Conservation (phyloP, 2,888 invertebrate genomes). For the Machimus atricapillus region DNA sequence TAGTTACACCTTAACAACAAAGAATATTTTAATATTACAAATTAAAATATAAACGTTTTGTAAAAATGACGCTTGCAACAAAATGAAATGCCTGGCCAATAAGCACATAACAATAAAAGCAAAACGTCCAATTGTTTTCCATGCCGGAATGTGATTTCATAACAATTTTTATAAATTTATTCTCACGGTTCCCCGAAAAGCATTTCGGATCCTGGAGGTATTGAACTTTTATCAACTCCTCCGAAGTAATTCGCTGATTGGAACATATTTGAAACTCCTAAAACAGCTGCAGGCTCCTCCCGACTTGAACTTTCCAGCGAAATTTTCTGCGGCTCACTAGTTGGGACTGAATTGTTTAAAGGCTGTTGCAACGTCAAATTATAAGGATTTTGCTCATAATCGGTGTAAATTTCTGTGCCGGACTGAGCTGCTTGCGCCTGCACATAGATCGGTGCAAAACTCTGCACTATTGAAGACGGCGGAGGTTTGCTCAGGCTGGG, state of each 20-base stretch:
- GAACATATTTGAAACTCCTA: slow-evolving; percentile 64
- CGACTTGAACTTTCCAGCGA: slow-evolving; percentile 39
- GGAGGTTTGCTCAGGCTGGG: slow-evolving; percentile 55
- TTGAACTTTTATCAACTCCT: slow-evolving; percentile 63
- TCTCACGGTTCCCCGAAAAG: slow-evolving; percentile 64
- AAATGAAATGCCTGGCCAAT: not conserved
- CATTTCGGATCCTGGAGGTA: slow-evolving; percentile 70
- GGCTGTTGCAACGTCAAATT: slow-evolving; percentile 60
- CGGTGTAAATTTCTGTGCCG: slow-evolving; percentile 57
- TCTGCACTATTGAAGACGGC: slow-evolving; percentile 57
- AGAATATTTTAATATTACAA: slow-evolving; percentile 13
- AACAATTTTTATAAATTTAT: not conserved
- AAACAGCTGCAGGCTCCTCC: slow-evolving; percentile 44
- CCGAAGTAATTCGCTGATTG: slow-evolving; percentile 73
- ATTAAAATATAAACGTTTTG: not conserved
- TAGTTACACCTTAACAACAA: slow-evolving; percentile 30
- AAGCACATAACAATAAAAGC: slow-evolving; percentile 2
- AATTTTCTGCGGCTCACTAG: slow-evolving; percentile 43
- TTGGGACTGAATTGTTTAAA: slow-evolving; percentile 22
- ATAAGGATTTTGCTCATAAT: slow-evolving; percentile 61
- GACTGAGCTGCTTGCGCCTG: slow-evolving; percentile 49
- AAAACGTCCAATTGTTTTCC: not conserved
- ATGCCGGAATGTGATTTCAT: slow-evolving; percentile 8
- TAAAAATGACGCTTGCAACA: slow-evolving; percentile 10
- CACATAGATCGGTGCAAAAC: slow-evolving; percentile 57